A percentile compares a stretch with the other conserved stretches of the same genome.
Conservation (phyloP, 2,113 vertebrate genomes). For the Pterocles orientalis region DNA sequence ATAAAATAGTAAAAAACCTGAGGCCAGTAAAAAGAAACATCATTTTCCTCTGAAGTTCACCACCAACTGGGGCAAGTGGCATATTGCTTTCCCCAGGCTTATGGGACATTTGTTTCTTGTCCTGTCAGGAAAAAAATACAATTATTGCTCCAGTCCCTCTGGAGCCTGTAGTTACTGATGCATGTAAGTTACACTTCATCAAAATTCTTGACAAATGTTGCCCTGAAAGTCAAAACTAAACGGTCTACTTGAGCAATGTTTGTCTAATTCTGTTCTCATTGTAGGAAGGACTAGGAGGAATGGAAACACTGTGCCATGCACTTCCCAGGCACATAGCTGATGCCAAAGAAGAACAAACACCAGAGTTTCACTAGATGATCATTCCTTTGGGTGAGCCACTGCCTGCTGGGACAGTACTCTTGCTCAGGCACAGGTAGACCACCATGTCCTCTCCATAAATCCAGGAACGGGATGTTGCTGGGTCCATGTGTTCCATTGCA, state of each 20-base stretch:
- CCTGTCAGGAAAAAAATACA: not conserved
- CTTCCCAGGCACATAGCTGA: not conserved
- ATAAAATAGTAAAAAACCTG: not conserved
- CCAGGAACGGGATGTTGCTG: not conserved
- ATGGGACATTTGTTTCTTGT: conserved; percentile 21
- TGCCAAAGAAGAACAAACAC: rapidly evolving
- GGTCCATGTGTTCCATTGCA: rapidly evolving
- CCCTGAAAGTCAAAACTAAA: not conserved
- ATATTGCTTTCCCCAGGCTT: not conserved
- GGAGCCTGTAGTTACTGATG: not conserved
- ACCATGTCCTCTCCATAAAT: rapidly evolving
- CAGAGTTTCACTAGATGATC: not conserved
- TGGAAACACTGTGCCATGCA: rapidly evolving
- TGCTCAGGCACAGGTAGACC: rapidly evolving
- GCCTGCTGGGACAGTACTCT: not conserved
- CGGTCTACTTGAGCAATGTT: not conserved
- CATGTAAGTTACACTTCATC: not conserved
- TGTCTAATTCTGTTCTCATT: not conserved
- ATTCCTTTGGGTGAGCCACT: not conserved
- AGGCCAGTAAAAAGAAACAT: not conserved
- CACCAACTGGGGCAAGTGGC: conserved; percentile 27
- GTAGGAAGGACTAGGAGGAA: not conserved
- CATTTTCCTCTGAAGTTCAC: conserved; percentile 10
- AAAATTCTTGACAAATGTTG: not conserved
- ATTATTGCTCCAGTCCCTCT: not conserved